phyloP scores from a whole-genome alignment of 2,888 invertebrate genomes.

The Cepaea hortensis region DNA sequence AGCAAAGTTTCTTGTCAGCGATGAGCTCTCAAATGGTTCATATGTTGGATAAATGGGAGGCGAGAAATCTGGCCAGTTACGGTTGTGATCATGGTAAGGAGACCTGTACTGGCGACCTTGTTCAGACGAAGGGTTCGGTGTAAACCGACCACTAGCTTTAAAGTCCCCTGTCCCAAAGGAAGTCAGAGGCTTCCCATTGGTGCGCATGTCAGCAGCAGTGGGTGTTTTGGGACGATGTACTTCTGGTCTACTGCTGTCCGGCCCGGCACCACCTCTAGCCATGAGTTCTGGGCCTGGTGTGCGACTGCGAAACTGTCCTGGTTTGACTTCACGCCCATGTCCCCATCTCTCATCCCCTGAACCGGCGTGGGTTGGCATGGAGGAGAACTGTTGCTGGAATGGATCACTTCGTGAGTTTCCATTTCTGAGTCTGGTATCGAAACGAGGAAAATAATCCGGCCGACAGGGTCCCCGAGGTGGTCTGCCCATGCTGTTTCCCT shows the following conservation, averaged over 20 bases:
- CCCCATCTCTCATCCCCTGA: constrained; percentile 45
- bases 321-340: constrained; percentile 57
- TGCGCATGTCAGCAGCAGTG: constrained; percentile 73
- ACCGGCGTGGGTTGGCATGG: constrained; percentile 56
- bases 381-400: constrained; percentile 34
- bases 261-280: constrained; percentile 62
- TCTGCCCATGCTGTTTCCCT: constrained; percentile 53
- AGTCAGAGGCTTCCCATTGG: constrained; percentile 68
- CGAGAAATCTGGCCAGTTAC: constrained; percentile 53
- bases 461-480: constrained; percentile 65
- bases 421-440: constrained; percentile 35
- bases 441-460: constrained; percentile 47
- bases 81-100: constrained; percentile 42
- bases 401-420: constrained; percentile 38
- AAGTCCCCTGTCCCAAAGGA: constrained; percentile 50
- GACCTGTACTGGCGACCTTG: constrained; percentile 55
- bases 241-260: constrained; percentile 61
- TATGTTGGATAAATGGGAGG: constrained; percentile 48
- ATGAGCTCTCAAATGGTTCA: constrained; percentile 51
- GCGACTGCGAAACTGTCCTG: constrained; percentile 72
- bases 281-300: constrained; percentile 77
- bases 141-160: constrained; percentile 53
- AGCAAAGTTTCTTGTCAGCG: constrained; percentile 53
- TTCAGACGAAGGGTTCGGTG: constrained; percentile 55
- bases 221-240: constrained; percentile 71